A percentile compares a stretch with the other conserved stretches of the same genome.
These are phyloP conservation scores for Platycheirus albimanus DNA, from an alignment of 2,888 invertebrate genomes.

Conservation along the genomic window DNA sequence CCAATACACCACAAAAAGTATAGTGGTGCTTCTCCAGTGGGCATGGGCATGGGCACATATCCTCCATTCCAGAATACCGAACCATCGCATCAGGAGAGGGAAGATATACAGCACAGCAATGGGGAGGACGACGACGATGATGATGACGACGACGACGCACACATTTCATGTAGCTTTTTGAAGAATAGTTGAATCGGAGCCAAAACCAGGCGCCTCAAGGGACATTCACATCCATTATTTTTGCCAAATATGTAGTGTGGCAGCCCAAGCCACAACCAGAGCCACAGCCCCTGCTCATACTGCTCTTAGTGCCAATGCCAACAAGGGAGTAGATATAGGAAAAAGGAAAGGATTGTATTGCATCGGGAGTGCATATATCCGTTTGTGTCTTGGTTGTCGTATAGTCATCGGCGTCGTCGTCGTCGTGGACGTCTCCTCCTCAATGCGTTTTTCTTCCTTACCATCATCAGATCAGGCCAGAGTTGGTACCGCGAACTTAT, in stretches of 20 bases:
- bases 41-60: conserved; percentile 23
- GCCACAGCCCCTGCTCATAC: conserved; percentile 5
- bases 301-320: conserved; percentile 22
- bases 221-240: conserved; percentile 74
- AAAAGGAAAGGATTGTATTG: conserved; percentile 45
- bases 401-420: background rate
- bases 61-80: conserved; percentile 60
- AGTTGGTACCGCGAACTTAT: conserved; percentile 65
- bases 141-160: conserved; percentile 37
- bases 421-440: conserved; percentile 2
- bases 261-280: background rate
- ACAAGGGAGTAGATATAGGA: conserved; percentile 16
- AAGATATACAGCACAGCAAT: conserved; percentile 22
- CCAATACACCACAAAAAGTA: conserved; percentile 70
- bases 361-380: conserved; percentile 30
- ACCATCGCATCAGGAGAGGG: conserved; percentile 16
- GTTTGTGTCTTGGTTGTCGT: background rate
- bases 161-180: conserved; percentile 67
- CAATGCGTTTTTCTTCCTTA: conserved; percentile 28
- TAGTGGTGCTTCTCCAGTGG: conserved; percentile 40
- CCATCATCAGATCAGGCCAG: no score
- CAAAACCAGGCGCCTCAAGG: conserved; percentile 74
- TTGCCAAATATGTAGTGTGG: conserved; percentile 72
- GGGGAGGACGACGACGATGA: conserved; percentile 28
- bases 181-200: conserved; percentile 74